These are phyloP conservation scores for Eristalis arbustorum DNA, from an alignment of 2,888 invertebrate species.

Conservation along the genomic window DNA sequence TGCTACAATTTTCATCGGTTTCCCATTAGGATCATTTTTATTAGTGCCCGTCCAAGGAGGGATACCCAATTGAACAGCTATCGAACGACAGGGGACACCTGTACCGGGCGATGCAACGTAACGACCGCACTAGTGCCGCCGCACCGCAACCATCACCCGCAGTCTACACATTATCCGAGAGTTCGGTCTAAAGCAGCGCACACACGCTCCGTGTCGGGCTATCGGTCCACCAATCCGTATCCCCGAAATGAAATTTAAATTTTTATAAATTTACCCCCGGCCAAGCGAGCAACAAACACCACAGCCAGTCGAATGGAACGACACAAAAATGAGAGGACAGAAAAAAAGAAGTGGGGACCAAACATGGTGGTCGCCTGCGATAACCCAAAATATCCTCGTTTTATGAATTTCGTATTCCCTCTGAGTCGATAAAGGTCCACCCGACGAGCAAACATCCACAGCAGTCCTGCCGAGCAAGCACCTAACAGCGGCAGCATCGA, in stretches of 20 bases:
- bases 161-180: not conserved
- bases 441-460: conserved; percentile 55
- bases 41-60: conserved; percentile 35
- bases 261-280: conserved; percentile 49
- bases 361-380: conserved; percentile 62
- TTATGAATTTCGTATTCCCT: conserved; percentile 70
- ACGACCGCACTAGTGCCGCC: conserved; percentile 35
- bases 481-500: conserved; percentile 54
- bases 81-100: conserved; percentile 54
- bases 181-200: conserved; percentile 12
- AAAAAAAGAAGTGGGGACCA: not conserved
- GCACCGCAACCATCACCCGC: conserved; percentile 32
- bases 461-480: conserved; percentile 52
- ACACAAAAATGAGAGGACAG: not conserved
- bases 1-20: conserved; percentile 67
- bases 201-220: conserved; percentile 40
- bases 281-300: conserved; percentile 25
- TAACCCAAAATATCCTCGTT: conserved; percentile 68
- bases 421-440: conserved; percentile 66
- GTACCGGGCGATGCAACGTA: conserved; percentile 50
- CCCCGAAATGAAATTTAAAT: conserved; percentile 63
- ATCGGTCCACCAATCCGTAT: conserved; percentile 25
- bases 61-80: conserved; percentile 44
- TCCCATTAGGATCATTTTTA: conserved; percentile 69
- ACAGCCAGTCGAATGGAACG: not conserved